phyloP scores from a whole-genome alignment of 64 coral and sea anemone species.

The Porites lutea region DNA sequence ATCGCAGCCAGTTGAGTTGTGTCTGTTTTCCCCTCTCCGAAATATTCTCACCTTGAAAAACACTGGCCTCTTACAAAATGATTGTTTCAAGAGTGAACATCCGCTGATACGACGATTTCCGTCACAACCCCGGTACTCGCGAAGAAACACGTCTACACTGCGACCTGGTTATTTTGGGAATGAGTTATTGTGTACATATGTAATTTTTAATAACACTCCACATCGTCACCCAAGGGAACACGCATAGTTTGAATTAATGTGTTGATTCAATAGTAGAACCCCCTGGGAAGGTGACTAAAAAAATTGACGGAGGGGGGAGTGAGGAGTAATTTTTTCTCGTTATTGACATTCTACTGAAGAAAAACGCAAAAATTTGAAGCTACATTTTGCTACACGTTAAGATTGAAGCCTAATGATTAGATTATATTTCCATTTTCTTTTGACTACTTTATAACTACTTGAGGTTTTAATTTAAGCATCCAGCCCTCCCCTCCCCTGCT shows the following conservation, averaged over 20 bases:
- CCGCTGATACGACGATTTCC: not conserved
- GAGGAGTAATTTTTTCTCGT: not conserved
- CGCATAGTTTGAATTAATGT: slow-evolving; percentile 37
- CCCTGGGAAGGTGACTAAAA: not conserved
- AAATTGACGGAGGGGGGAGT: not conserved
- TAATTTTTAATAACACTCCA: slow-evolving; percentile 59
- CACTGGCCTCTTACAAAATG: not conserved
- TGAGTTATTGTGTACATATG: slow-evolving; percentile 59
- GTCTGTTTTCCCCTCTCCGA: slow-evolving; percentile 8
- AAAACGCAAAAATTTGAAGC: not conserved
- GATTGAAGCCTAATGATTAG: not conserved
- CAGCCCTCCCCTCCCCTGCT: not conserved
- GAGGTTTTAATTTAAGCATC: not conserved
- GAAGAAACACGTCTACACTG: slow-evolving; percentile 37
- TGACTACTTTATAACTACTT: not conserved
- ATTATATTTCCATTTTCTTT: not conserved
- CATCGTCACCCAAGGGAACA: slow-evolving; percentile 40
- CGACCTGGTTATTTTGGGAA: slow-evolving; percentile 52
- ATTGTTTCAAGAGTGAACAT: not conserved
- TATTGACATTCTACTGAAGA: not conserved
- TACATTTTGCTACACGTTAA: not conserved
- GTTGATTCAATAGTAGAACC: not conserved
- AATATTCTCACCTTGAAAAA: not conserved
- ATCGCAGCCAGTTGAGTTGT: not conserved
- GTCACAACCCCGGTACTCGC: not conserved